These are phyloP conservation scores for Buphagus erythrorhynchus DNA, from an alignment of 2,797 vertebrate species.

Conservation along the genomic window DNA sequence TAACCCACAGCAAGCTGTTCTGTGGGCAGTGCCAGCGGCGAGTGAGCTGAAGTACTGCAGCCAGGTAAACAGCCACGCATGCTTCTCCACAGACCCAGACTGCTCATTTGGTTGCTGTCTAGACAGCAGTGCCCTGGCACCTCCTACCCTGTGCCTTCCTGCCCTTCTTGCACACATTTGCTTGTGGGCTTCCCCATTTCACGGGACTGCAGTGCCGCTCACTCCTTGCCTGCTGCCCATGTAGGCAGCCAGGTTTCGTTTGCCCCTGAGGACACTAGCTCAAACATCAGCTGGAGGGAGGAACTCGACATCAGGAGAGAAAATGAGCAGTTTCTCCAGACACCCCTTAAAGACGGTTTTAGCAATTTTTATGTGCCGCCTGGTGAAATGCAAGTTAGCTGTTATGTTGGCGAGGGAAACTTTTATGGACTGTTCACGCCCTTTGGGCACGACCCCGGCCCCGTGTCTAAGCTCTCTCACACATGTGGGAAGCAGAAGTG, in stretches of 20 bases:
- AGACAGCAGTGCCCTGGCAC: neutral
- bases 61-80: neutral
- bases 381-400: neutral
- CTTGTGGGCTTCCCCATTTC: neutral
- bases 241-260: neutral
- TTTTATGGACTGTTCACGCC: neutral
- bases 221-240: neutral
- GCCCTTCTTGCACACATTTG: neutral
- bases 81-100: neutral
- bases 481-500: neutral
- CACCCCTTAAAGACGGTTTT: neutral
- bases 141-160: neutral
- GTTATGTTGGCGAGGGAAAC: neutral
- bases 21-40: neutral
- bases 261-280: neutral
- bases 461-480: neutral
- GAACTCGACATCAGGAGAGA: neutral
- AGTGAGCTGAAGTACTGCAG: neutral
- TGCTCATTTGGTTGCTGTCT: constrained; percentile 52
- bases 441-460: neutral
- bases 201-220: fast-evolving
- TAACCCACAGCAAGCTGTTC: neutral
- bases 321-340: neutral
- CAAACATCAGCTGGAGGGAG: neutral
- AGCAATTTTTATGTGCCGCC: neutral